A percentile compares a stretch with the other conserved stretches of the same genome.
Evolutionary conservation across 2,113 vertebrate genomes (phyloP).

Genomic region (Dromaius novaehollandiae): DNA sequence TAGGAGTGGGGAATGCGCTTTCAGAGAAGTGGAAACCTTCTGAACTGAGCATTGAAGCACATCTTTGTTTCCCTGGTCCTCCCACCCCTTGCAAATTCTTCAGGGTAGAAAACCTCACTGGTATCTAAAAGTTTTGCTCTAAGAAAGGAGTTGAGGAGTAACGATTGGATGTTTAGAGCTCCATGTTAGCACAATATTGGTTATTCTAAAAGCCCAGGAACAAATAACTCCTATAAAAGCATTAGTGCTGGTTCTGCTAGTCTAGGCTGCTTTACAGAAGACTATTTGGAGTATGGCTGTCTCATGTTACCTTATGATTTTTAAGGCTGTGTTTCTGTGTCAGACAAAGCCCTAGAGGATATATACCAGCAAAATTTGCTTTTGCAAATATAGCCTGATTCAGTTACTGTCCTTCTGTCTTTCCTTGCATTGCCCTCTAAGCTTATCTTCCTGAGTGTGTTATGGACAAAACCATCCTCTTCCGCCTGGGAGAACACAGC

Average conservation of each 20-base stretch:
- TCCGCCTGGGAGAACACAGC: not conserved
- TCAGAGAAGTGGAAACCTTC: not conserved
- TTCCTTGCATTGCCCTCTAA: not conserved
- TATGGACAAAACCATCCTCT: not conserved
- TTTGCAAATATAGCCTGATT: not conserved
- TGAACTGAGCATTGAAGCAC: constrained; percentile 27
- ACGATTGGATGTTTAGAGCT: not conserved
- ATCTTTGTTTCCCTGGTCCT: not conserved
- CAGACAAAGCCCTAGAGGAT: not conserved
- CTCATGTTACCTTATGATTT: not conserved
- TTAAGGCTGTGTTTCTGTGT: not conserved
- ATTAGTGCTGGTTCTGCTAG: not conserved
- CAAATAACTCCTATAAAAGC: not conserved
- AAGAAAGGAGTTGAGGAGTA: not conserved
- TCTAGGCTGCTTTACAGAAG: rapidly evolving
- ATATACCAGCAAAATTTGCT: not conserved
- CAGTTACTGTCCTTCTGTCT: not conserved
- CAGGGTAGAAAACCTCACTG: not conserved
- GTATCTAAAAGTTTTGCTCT: not conserved
- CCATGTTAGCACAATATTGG: not conserved
- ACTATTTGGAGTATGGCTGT: not conserved
- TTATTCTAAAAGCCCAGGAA: not conserved
- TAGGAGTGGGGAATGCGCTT: not conserved
- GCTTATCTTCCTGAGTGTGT: not conserved
- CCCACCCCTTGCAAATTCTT: not conserved